phyloP scores from a whole-genome alignment of 2,888 invertebrate species.

The Meloe dianella region DNA sequence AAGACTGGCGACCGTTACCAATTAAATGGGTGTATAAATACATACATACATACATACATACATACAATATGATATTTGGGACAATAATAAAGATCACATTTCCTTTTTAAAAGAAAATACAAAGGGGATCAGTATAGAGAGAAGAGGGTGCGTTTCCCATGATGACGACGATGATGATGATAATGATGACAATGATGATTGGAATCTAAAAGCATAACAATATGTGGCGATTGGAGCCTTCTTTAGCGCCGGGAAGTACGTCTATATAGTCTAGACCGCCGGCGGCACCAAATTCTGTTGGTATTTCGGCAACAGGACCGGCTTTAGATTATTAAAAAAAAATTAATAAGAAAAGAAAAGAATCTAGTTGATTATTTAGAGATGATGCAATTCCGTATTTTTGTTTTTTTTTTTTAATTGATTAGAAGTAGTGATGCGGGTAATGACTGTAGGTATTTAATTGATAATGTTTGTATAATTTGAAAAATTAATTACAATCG shows the following conservation, averaged over 20 bases:
- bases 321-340: neutral
- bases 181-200: conserved; percentile 27
- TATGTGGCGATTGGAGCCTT: conserved; percentile 47
- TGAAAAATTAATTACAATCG: conserved; percentile 14
- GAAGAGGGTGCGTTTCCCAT: conserved; percentile 8
- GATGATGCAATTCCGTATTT: neutral
- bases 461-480: conserved; percentile 1
- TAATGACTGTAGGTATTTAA: neutral
- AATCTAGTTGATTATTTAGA: too few relatives aligned
- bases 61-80: conserved; percentile 23
- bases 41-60: conserved; percentile 12
- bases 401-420: neutral
- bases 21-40: conserved; percentile 35
- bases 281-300: conserved; percentile 42
- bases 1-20: conserved; percentile 30
- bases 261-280: conserved; percentile 45
- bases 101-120: conserved; percentile 17
- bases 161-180: neutral
- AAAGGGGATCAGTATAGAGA: conserved; percentile 21
- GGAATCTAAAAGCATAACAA: conserved; percentile 40
- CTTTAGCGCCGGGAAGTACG: conserved; percentile 46
- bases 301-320: conserved; percentile 41
- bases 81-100: conserved; percentile 39
- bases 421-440: too few relatives aligned
- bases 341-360: too few relatives aligned